phyloP scores from a whole-genome alignment of 1,140 invertebrate species.

The Caenorhabditis remanei region DNA sequence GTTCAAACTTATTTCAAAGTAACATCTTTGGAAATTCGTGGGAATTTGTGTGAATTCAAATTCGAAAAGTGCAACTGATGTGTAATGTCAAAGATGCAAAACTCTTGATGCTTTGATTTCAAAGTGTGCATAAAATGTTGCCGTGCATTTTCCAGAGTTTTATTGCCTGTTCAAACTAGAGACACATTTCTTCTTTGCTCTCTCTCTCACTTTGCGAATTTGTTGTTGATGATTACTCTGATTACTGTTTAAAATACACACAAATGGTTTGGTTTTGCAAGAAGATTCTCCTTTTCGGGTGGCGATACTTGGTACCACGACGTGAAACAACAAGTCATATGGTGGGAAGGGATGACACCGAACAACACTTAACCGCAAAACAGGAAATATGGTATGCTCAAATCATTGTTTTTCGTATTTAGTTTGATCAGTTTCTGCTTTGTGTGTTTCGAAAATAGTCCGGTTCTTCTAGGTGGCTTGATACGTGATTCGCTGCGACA shows the following conservation, averaged over 20 bases:
- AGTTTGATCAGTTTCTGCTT: background rate
- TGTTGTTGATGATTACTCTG: slow-evolving; percentile 31
- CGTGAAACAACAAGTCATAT: slow-evolving; percentile 13
- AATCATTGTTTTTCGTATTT: slow-evolving; percentile 14
- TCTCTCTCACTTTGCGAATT: background rate
- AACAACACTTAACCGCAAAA: background rate
- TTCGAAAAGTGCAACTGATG: too few species aligned
- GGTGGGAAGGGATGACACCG: background rate
- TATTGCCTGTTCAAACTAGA: slow-evolving; percentile 26
- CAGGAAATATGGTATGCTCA: background rate
- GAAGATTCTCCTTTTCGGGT: background rate
- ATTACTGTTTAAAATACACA: slow-evolving; percentile 46
- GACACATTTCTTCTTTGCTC: slow-evolving; percentile 24
- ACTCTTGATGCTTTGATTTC: background rate
- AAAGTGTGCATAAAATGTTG: background rate
- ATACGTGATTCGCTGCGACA: slow-evolving; percentile 35
- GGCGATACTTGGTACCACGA: background rate
- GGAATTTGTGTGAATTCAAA: too few species aligned
- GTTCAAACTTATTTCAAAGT: too few species aligned
- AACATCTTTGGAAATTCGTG: too few species aligned
- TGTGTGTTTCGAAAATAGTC: background rate
- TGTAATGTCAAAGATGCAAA: too few species aligned
- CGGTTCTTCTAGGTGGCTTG: background rate
- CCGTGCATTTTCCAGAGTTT: background rate
- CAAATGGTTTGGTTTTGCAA: slow-evolving; percentile 14